Percentiles rank a stretch among this genome's conserved stretches.
Conservation (phyloP, 2,888 invertebrate genomes). For the Pomacea canaliculata region DNA sequence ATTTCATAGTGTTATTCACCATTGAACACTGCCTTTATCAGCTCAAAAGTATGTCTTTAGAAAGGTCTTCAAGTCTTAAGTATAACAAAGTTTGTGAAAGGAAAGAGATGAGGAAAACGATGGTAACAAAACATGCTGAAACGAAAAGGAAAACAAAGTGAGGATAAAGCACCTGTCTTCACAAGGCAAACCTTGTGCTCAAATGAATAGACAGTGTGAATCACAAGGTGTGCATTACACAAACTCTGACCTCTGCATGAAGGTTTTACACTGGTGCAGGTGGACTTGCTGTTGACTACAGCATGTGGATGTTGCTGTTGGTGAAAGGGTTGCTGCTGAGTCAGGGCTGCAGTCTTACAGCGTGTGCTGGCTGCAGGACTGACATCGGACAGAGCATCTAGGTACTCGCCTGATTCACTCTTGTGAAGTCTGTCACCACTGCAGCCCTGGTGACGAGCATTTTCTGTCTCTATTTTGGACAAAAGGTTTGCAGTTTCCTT, state of each 20-base stretch:
- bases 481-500: slow-evolving; percentile 40
- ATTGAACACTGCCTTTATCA: too few species aligned
- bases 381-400: slow-evolving; percentile 47
- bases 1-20: too few species aligned
- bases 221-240: too few species aligned
- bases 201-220: too few species aligned
- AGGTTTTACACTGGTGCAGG: neutral
- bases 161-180: too few species aligned
- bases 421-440: slow-evolving; percentile 21
- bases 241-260: neutral
- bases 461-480: slow-evolving; percentile 34
- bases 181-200: too few species aligned
- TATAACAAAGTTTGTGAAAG: too few species aligned
- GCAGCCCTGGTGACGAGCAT: slow-evolving; percentile 19
- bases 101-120: too few species aligned
- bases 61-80: too few species aligned
- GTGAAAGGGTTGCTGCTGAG: neutral
- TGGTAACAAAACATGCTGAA: too few species aligned
- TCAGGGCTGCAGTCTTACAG: slow-evolving; percentile 15
- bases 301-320: neutral
- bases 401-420: slow-evolving; percentile 46
- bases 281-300: neutral
- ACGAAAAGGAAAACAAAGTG: too few species aligned
- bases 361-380: slow-evolving; percentile 30
- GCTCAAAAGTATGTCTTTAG: too few species aligned